These are phyloP conservation scores for Sciurus vulgaris DNA, from an alignment of 2,797 vertebrate genomes.

Conservation along the genomic window DNA sequence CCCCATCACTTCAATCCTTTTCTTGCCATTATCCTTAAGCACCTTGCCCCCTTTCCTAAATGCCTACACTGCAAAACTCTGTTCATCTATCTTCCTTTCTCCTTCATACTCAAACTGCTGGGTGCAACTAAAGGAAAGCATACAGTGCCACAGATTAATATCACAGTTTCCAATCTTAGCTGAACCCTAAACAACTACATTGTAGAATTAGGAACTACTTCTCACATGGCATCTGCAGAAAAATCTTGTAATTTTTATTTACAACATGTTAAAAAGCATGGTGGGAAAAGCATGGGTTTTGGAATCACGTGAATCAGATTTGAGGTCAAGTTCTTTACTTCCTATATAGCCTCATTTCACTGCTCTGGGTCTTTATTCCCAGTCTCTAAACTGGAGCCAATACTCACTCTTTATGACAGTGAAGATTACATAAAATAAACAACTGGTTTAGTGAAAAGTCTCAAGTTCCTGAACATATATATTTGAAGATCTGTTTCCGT, in stretches of 20 bases:
- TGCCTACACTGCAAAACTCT: not conserved
- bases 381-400: not conserved
- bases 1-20: not conserved
- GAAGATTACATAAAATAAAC: not conserved
- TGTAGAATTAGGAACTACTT: conserved; percentile 42
- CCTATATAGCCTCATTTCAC: not conserved
- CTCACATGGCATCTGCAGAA: not conserved
- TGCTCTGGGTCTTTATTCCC: not conserved
- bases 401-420: not conserved
- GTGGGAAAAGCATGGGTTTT: not conserved
- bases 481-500: not conserved
- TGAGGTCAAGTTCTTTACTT: not conserved
- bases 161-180: conserved; percentile 10
- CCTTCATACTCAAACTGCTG: not conserved
- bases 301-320: not conserved
- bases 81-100: not conserved
- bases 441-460: conserved; percentile 13
- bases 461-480: not conserved
- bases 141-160: not conserved
- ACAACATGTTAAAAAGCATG: not conserved
- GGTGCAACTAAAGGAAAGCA: conserved; percentile 7
- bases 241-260: conserved; percentile 46
- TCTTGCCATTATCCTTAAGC: not conserved
- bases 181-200: not conserved
- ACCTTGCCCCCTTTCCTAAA: not conserved